A percentile compares a stretch with the other conserved stretches of the same genome.
Conservation (phyloP, 2,797 vertebrate genomes). For the Siniperca scherzeri region DNA sequence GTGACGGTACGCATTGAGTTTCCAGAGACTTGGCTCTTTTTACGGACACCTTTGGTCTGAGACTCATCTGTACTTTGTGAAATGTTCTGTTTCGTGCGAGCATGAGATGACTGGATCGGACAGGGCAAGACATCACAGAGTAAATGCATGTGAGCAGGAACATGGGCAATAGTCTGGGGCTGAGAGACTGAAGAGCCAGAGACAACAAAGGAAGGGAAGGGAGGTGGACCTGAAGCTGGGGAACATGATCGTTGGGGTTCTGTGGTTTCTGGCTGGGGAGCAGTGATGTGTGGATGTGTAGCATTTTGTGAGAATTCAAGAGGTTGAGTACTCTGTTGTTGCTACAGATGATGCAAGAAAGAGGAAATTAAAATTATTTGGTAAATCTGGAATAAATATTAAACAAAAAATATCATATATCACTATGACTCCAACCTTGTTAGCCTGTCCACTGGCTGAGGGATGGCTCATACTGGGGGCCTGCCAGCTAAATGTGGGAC, state of each 20-base stretch:
- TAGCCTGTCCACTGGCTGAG: constrained; percentile 35
- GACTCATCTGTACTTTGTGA: constrained; percentile 31
- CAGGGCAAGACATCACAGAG: constrained; percentile 79
- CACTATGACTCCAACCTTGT: constrained; percentile 58
- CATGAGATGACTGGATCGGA: constrained; percentile 44
- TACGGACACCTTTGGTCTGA: constrained; percentile 21
- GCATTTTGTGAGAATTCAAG: constrained; percentile 50
- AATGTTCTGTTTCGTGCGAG: constrained; percentile 26
- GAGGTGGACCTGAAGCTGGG: constrained; percentile 23
- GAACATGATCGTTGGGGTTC: constrained; percentile 16
- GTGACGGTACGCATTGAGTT: constrained; percentile 15
- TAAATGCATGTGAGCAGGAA: constrained; percentile 77
- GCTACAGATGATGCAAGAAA: constrained; percentile 33
- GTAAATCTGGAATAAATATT: background rate
- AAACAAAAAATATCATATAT: background rate
- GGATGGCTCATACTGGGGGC: constrained; percentile 34
- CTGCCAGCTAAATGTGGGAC: constrained; percentile 50
- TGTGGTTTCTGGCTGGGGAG: constrained; percentile 38
- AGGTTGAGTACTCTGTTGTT: constrained; percentile 33
- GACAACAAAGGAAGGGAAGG: constrained; percentile 38
- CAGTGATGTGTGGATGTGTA: constrained; percentile 27
- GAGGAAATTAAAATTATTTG: background rate
- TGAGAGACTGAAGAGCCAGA: constrained; percentile 65
- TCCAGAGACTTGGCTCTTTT: constrained; percentile 15
- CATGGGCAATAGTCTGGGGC: constrained; percentile 45